A percentile compares a stretch with the other conserved stretches of the same genome.
Evolutionary conservation across 2,113 vertebrate genomes (phyloP).

Genomic region (Apteryx mantelli): DNA sequence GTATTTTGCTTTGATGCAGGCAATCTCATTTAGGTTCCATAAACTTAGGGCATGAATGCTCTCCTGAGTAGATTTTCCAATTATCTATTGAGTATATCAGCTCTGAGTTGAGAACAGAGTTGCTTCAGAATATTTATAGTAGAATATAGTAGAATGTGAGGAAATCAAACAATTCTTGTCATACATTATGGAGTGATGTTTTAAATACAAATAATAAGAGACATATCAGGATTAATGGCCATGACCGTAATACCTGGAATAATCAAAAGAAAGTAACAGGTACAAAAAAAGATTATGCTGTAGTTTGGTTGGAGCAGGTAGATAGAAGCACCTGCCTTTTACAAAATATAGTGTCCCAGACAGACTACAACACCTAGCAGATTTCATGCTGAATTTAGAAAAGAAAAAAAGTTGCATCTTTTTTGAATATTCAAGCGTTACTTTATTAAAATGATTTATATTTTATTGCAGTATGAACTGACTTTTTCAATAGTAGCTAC

Average conservation of each 20-base stretch:
- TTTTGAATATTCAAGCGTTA: not conserved
- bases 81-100: not conserved
- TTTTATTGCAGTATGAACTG: not conserved
- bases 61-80: not conserved
- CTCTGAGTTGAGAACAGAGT: not conserved
- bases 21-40: not conserved
- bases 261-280: not conserved
- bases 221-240: not conserved
- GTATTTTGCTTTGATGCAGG: not conserved
- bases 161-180: not conserved
- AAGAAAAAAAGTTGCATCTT: not conserved
- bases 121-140: not conserved
- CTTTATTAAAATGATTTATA: not conserved
- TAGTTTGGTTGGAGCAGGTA: fast-evolving
- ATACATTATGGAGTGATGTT: not conserved
- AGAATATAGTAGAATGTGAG: not conserved
- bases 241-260: not conserved
- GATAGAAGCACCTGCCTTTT: not conserved
- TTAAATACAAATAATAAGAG: not conserved
- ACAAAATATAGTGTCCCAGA: not conserved
- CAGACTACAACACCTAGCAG: fast-evolving
- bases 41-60: not conserved
- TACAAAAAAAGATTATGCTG: not conserved
- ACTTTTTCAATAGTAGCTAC: not conserved
- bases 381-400: not conserved